phyloP scores from a whole-genome alignment of 2,113 vertebrate genomes.

The Dipodomys ordii region DNA sequence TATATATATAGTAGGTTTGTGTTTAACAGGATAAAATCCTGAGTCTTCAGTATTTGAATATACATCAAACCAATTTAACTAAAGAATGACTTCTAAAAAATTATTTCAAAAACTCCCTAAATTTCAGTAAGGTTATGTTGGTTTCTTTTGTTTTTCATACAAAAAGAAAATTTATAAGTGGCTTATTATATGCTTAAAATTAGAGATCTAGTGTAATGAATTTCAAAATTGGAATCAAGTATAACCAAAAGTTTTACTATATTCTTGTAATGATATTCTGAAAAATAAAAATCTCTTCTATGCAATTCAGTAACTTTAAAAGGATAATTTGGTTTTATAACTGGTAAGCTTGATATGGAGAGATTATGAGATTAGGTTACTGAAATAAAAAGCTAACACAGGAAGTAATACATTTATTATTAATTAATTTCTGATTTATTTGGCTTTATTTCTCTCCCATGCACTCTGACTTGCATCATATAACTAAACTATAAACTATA shows the following conservation, averaged over 20 bases:
- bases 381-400: neutral
- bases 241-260: neutral
- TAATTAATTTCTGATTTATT: no score
- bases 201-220: neutral
- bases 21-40: constrained; percentile 10
- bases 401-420: neutral
- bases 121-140: neutral
- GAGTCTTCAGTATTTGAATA: neutral
- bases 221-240: neutral
- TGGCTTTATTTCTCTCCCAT: neutral
- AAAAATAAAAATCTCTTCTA: neutral
- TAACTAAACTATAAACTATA: neutral
- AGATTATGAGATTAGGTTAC: neutral
- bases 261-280: constrained; percentile 2
- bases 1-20: neutral
- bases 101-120: neutral
- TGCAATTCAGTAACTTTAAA: neutral
- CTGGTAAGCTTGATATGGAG: neutral
- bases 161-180: neutral
- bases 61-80: neutral
- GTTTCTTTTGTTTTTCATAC: neutral
- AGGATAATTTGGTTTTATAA: neutral
- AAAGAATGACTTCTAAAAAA: constrained; percentile 18
- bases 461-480: neutral
- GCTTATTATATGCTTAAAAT: neutral